A percentile compares a stretch with the other conserved stretches of the same genome.
These are phyloP conservation scores for Phoenicopterus ruber DNA, from an alignment of 2,113 vertebrate species.

Conservation along the genomic window DNA sequence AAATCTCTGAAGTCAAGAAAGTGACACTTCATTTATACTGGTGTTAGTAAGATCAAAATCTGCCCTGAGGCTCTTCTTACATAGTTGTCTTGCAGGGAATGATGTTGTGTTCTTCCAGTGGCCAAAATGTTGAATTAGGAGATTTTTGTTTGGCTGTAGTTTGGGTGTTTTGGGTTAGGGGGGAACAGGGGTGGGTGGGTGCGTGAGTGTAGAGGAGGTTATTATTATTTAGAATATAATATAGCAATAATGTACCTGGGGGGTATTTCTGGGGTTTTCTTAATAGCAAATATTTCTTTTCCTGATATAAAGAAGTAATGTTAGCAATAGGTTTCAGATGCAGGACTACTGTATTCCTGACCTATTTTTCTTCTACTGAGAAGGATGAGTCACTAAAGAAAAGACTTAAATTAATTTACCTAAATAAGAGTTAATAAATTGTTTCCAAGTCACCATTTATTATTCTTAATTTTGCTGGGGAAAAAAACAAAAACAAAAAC, in stretches of 20 bases:
- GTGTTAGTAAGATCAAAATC: not conserved
- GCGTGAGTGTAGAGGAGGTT: not conserved
- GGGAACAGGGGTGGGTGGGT: fast-evolving
- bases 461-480: not conserved
- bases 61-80: not conserved
- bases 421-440: not conserved
- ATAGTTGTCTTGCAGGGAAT: not conserved
- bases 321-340: not conserved
- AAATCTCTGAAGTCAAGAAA: not conserved
- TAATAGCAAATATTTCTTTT: not conserved
- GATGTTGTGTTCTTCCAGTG: not conserved
- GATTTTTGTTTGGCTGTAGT: not conserved
- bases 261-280: not conserved
- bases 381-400: not conserved
- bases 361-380: not conserved
- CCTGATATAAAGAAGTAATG: not conserved
- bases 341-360: not conserved
- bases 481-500: not conserved
- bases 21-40: not conserved
- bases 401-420: not conserved
- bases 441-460: not conserved
- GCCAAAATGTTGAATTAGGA: not conserved
- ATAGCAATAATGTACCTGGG: not conserved
- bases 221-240: not conserved
- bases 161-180: not conserved